Percentiles rank a stretch among this genome's conserved stretches.
Evolutionary conservation across 1,140 invertebrate species (phyloP).

Genomic region (Zophobas atratus): DNA sequence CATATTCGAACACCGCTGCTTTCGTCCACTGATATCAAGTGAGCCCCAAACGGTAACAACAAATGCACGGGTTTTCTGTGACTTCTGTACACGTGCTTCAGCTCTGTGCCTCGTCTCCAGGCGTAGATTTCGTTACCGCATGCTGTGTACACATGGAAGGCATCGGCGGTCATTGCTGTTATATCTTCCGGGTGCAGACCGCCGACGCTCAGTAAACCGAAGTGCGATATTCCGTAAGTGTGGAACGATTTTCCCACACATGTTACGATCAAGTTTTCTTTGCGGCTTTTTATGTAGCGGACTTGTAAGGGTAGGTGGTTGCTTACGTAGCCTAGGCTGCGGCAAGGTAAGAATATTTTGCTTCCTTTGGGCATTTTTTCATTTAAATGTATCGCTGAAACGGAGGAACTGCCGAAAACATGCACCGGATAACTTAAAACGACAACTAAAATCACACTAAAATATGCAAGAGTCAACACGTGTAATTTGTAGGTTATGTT

Average conservation of each 20-base stretch:
- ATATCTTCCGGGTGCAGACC: slow-evolving; percentile 87
- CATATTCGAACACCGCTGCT: slow-evolving; percentile 85
- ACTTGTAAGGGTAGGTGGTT: slow-evolving; percentile 90
- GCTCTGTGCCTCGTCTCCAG: slow-evolving; percentile 90
- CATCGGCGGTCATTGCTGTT: slow-evolving; percentile 84
- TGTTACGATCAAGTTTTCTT: slow-evolving; percentile 92
- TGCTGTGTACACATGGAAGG: slow-evolving; percentile 87
- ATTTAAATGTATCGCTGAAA: background rate
- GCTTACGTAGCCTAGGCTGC: slow-evolving; percentile 93
- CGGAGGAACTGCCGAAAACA: too few species aligned
- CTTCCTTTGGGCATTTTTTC: slow-evolving; percentile 69
- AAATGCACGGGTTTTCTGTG: slow-evolving; percentile 82
- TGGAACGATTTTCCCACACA: slow-evolving; percentile 93
- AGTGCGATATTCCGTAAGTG: slow-evolving; percentile 89
- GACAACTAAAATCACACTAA: too few species aligned
- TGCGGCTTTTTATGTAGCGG: slow-evolving; percentile 86
- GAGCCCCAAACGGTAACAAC: slow-evolving; percentile 89
- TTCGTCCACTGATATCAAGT: slow-evolving; percentile 90
- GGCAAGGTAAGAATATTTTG: slow-evolving; percentile 86
- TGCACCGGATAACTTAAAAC: too few species aligned
- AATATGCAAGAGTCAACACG: too few species aligned
- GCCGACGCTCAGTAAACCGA: slow-evolving; percentile 88
- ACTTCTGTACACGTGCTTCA: slow-evolving; percentile 87
- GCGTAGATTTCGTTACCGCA: slow-evolving; percentile 86
- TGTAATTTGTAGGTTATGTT: too few species aligned